phyloP scores from a whole-genome alignment of 2,888 invertebrate species.

The Ommatoiulus sabulosus region DNA sequence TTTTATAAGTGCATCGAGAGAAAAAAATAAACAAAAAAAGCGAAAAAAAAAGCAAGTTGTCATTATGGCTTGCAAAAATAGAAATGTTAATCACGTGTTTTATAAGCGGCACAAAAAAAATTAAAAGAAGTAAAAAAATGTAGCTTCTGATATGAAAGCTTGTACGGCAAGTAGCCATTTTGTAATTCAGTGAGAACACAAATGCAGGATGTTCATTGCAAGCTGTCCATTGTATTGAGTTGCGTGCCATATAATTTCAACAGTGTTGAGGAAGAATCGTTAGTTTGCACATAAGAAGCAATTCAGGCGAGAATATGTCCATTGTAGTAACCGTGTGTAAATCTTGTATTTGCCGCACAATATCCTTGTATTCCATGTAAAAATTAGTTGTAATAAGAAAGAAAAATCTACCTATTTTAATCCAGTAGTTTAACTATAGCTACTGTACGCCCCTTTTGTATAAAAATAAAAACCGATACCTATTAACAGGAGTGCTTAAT shows the following conservation, averaged over 20 bases:
- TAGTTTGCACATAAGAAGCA: conserved; percentile 40
- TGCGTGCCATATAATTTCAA: conserved; percentile 11
- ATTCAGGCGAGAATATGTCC: background rate
- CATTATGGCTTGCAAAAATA: conserved; percentile 18
- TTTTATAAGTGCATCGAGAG: conserved; percentile 7
- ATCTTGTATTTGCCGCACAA: background rate
- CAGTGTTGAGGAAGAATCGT: conserved; percentile 29
- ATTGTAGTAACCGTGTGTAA: background rate
- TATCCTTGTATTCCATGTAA: background rate
- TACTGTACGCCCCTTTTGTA: background rate
- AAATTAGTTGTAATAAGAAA: background rate
- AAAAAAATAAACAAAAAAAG: background rate
- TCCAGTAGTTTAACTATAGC: background rate
- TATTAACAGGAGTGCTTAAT: background rate
- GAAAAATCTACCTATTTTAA: background rate
- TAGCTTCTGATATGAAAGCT: background rate
- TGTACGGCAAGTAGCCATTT: background rate
- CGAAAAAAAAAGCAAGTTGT: conserved; percentile 41
- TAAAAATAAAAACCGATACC: background rate
- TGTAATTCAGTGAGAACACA: background rate
- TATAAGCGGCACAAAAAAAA: conserved; percentile 6
- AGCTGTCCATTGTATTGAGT: background rate
- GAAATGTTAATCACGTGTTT: conserved; percentile 41
- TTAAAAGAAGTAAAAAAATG: background rate
- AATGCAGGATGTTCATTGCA: conserved; percentile 38